phyloP scores from a whole-genome alignment of 2,888 invertebrate species.

The Danaus chrysippus region DNA sequence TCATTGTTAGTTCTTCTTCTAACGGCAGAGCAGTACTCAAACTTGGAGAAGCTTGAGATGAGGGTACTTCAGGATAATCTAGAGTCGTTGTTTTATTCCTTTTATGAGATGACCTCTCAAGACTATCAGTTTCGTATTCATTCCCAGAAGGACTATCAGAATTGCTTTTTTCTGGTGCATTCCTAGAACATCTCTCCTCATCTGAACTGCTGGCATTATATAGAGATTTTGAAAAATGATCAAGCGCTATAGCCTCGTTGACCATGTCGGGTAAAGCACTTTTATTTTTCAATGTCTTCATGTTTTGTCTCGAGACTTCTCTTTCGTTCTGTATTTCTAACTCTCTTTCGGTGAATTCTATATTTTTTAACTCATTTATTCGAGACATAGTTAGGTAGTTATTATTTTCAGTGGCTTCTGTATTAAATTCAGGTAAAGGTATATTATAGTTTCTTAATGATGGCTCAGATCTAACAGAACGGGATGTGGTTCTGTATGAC shows the following conservation, averaged over 20 bases:
- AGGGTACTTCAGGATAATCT: constrained; percentile 81
- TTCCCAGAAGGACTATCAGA: constrained; percentile 69
- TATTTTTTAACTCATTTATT: constrained; percentile 56
- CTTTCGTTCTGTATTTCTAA: constrained; percentile 43
- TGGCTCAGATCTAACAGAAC: constrained; percentile 72
- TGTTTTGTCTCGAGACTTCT: constrained; percentile 41
- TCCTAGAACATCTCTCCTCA: constrained; percentile 63
- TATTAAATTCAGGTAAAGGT: constrained; percentile 62
- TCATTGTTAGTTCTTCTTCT: constrained; percentile 89
- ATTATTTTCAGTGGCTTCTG: constrained; percentile 41
- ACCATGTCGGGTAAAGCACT: constrained; percentile 81
- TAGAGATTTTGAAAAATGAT: constrained; percentile 63
- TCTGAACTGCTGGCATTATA: constrained; percentile 66
- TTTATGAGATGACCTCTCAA: constrained; percentile 80
- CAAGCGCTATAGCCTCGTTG: constrained; percentile 81
- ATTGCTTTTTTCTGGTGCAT: constrained; percentile 39
- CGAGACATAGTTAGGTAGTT: constrained; percentile 55
- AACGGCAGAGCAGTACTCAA: constrained; percentile 86
- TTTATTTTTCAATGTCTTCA: constrained; percentile 51
- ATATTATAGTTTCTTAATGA: constrained; percentile 61
- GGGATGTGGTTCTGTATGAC: constrained; percentile 50
- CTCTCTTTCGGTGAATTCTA: constrained; percentile 48
- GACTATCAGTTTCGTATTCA: constrained; percentile 86
- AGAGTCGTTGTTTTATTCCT: constrained; percentile 79
- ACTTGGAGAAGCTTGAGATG: constrained; percentile 86